Evolutionary conservation across 2,113 vertebrate genomes (phyloP).

Genomic region (Baryphthengus martii): DNA sequence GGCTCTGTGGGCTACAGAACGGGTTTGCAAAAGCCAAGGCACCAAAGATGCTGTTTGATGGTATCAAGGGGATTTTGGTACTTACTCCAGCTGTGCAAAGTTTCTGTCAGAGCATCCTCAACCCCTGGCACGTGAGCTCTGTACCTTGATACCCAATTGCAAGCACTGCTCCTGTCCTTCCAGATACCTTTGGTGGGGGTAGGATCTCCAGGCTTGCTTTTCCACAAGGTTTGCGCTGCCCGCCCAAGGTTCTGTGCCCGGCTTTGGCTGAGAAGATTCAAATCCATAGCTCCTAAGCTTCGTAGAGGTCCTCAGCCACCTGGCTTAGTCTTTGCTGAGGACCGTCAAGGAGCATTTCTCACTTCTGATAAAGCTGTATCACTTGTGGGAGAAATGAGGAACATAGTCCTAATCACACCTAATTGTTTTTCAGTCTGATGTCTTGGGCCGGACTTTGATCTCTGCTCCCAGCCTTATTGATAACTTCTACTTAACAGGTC

Average conservation of each 20-base stretch:
- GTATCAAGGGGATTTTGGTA: neutral
- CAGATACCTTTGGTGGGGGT: rapidly evolving
- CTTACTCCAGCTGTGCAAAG: neutral
- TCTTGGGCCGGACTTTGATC: neutral
- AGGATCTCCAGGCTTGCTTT: neutral
- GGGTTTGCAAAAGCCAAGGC: neutral
- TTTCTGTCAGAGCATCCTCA: neutral
- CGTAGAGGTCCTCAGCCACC: neutral
- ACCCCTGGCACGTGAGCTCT: neutral
- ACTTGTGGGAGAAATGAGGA: neutral
- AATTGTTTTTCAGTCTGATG: neutral
- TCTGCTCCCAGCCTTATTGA: neutral
- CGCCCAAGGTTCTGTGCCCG: neutral
- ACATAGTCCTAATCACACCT: neutral
- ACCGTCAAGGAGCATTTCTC: neutral
- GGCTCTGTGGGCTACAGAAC: neutral
- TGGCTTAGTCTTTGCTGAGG: neutral
- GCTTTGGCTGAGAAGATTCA: neutral
- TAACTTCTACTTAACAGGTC: neutral
- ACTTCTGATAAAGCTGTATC: neutral
- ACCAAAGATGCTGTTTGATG: neutral
- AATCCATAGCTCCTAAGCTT: neutral
- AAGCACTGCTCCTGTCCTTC: neutral
- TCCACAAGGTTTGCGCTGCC: neutral
- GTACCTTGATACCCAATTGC: rapidly evolving